These are phyloP conservation scores for Pelobates cultripes DNA, from an alignment of 2,797 vertebrate genomes.

Conservation along the genomic window DNA sequence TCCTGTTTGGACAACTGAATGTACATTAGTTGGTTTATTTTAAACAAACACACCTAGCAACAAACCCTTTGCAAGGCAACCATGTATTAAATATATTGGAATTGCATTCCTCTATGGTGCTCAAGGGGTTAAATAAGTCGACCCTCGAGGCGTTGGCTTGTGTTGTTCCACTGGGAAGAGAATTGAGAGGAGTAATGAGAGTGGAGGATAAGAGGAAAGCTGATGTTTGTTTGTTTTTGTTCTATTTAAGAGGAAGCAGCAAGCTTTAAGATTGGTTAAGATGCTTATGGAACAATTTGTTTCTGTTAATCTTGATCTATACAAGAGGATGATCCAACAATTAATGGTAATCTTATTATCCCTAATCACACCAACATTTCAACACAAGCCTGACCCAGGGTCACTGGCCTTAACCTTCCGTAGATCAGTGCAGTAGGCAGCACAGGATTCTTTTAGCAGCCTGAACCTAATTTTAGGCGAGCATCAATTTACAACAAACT, in stretches of 20 bases:
- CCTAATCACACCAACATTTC: constrained; percentile 21
- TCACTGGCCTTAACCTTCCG: neutral
- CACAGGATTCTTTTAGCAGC: too few species aligned
- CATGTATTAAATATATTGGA: too few species aligned
- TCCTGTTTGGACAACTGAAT: too few species aligned
- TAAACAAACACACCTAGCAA: too few species aligned
- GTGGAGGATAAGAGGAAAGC: neutral
- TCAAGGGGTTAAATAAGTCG: too few species aligned
- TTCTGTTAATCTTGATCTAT: constrained; percentile 34
- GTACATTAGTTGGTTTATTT: too few species aligned
- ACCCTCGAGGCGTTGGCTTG: too few species aligned
- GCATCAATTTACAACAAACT: too few species aligned
- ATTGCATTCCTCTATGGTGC: too few species aligned
- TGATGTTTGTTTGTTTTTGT: neutral
- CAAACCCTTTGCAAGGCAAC: too few species aligned
- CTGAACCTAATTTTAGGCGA: too few species aligned
- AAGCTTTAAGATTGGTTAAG: constrained; percentile 24
- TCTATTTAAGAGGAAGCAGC: constrained; percentile 13
- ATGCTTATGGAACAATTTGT: constrained; percentile 37
- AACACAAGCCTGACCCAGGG: neutral
- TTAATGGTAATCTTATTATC: constrained; percentile 39
- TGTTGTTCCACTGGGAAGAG: neutral
- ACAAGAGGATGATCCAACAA: constrained; percentile 43
- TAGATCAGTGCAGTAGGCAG: too few species aligned
- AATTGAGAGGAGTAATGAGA: neutral